Evolutionary conservation across 2,113 vertebrate genomes (phyloP).

Genomic region (Muntiacus muntjak): DNA sequence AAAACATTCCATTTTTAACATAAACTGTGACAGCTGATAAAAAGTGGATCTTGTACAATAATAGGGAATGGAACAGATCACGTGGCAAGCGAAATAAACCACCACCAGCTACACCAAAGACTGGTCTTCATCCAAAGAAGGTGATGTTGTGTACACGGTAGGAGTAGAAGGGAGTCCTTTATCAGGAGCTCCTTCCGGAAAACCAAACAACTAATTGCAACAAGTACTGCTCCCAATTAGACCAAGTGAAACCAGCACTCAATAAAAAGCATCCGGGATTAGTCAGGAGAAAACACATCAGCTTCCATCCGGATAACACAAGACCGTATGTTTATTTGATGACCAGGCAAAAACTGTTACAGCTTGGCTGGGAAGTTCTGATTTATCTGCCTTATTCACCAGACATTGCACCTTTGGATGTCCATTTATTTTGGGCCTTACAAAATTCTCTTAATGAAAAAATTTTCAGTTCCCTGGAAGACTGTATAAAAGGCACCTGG

Average conservation of each 20-base stretch:
- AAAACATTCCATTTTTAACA: neutral
- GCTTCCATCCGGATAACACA: neutral
- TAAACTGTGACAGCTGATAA: neutral
- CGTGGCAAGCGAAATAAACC: neutral
- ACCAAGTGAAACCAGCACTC: neutral
- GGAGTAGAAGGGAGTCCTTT: neutral
- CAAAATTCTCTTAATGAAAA: neutral
- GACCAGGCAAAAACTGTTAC: neutral
- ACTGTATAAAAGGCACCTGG: neutral
- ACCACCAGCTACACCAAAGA: neutral
- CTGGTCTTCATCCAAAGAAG: neutral
- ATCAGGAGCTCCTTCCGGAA: neutral
- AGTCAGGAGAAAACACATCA: neutral
- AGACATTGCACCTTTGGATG: neutral
- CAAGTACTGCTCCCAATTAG: neutral
- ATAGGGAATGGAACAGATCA: neutral
- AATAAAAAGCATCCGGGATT: neutral
- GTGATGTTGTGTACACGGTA: neutral
- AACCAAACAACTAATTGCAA: neutral
- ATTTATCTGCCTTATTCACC: neutral
- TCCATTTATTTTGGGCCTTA: neutral
- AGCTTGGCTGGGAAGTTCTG: neutral
- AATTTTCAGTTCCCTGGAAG: neutral
- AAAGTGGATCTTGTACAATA: neutral
- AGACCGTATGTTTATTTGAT: neutral